Evolutionary conservation across 1,140 invertebrate genomes (phyloP).

Genomic region (Sycophila sp.): DNA sequence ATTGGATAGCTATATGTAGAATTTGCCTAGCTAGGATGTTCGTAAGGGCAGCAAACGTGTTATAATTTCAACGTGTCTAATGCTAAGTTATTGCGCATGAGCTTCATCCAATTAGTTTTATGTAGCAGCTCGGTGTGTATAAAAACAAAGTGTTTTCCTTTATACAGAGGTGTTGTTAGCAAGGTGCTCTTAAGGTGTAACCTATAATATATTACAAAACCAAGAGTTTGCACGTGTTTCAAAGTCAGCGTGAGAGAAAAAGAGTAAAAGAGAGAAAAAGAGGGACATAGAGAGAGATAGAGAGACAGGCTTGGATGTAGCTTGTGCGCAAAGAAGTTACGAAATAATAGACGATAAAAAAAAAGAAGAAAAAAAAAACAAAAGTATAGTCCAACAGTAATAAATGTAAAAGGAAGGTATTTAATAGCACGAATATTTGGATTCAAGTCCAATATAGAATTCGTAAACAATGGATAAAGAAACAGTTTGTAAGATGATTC

Average conservation of each 20-base stretch:
- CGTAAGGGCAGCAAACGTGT: conserved; percentile 54
- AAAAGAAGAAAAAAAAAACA: conserved; percentile 14
- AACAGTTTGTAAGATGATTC: conserved; percentile 35
- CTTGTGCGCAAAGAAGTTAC: conserved; percentile 31
- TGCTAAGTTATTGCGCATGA: conserved; percentile 47
- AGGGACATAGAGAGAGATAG: not conserved
- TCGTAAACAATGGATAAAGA: conserved; percentile 48
- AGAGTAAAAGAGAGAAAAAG: not conserved
- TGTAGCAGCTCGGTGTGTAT: not conserved
- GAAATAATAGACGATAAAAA: conserved; percentile 29
- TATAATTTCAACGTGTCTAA: conserved; percentile 55
- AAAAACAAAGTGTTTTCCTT: not conserved
- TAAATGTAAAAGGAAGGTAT: conserved; percentile 17
- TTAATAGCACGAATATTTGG: conserved; percentile 46
- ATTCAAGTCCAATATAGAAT: conserved; percentile 55
- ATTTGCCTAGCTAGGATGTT: conserved; percentile 52
- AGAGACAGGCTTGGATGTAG: conserved; percentile 26
- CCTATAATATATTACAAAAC: not conserved
- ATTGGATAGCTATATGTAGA: conserved; percentile 48
- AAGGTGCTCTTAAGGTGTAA: not conserved
- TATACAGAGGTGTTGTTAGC: not conserved
- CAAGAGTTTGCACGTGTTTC: not conserved
- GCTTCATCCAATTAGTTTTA: conserved; percentile 45
- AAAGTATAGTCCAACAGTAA: conserved; percentile 22
- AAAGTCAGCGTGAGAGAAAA: not conserved